Evolutionary conservation across 2,888 invertebrate genomes (phyloP).

Genomic region (Campopleginae sp.): DNA sequence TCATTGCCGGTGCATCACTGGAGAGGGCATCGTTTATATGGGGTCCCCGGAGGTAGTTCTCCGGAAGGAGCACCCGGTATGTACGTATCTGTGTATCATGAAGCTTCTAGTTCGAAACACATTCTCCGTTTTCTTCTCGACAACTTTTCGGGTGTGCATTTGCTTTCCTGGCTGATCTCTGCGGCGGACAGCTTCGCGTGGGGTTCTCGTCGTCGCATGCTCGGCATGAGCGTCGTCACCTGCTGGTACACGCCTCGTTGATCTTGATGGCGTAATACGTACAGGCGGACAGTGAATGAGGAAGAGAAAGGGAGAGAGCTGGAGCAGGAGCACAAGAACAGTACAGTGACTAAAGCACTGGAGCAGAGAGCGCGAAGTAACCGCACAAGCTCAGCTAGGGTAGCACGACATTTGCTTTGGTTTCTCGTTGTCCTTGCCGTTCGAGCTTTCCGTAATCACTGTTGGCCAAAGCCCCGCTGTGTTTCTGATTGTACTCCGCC

Average conservation of each 20-base stretch:
- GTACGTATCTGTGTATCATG: background rate
- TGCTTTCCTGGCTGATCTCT: constrained; percentile 66
- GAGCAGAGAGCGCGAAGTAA: constrained; percentile 63
- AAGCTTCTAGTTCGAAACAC: constrained; percentile 38
- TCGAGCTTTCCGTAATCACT: constrained; percentile 50
- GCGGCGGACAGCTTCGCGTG: constrained; percentile 73
- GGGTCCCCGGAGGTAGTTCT: background rate
- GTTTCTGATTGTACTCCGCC: constrained; percentile 35
- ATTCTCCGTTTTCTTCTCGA: constrained; percentile 25
- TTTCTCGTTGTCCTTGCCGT: constrained; percentile 44
- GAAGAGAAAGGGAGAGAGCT: constrained; percentile 2
- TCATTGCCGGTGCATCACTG: too few relatives aligned
- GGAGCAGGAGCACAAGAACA: constrained; percentile 17
- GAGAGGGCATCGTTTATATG: too few relatives aligned
- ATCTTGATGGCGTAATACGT: constrained; percentile 62
- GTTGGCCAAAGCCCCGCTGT: constrained; percentile 38
- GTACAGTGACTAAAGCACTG: constrained; percentile 28
- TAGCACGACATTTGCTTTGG: constrained; percentile 46
- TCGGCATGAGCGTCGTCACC: constrained; percentile 77
- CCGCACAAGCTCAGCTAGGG: constrained; percentile 56
- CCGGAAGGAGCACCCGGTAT: background rate
- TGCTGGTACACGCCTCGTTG: constrained; percentile 75
- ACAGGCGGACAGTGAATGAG: constrained; percentile 1
- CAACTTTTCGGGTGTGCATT: constrained; percentile 55
- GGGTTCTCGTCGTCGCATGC: constrained; percentile 71